Conservation (phyloP, 2,797 vertebrate species). For the Phalloptychus januarius region DNA sequence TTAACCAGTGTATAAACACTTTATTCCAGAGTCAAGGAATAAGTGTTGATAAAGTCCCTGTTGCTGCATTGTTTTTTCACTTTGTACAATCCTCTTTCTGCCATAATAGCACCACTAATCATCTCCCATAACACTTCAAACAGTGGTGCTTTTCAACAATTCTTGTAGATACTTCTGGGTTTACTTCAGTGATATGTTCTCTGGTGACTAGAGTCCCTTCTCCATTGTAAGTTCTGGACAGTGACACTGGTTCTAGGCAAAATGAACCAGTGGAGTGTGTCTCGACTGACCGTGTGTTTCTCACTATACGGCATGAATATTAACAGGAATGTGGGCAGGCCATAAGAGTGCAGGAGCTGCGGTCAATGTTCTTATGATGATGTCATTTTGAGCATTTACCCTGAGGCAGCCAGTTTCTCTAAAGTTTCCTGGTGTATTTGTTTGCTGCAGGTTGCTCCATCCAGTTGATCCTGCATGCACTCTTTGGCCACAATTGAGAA, state of each 20-base stretch:
- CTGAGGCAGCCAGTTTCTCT: not conserved
- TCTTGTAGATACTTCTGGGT: not conserved
- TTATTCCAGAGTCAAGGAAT: not conserved
- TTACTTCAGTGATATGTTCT: not conserved
- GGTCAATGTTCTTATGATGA: not conserved
- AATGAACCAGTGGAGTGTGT: not conserved
- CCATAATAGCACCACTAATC: not conserved
- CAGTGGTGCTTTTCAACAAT: not conserved
- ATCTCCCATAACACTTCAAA: not conserved
- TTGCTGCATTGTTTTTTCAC: not conserved
- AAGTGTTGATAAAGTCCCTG: not conserved
- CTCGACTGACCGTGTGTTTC: not conserved
- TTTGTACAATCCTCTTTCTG: not conserved
- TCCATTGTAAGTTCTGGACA: not conserved
- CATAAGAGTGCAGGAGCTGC: not conserved
- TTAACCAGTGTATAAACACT: not conserved
- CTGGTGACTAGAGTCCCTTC: not conserved
- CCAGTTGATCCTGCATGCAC: not conserved
- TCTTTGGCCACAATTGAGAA: not conserved
- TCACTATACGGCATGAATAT: not conserved
- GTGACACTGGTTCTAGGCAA: too few relatives aligned
- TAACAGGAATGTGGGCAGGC: not conserved
- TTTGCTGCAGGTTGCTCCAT: not conserved
- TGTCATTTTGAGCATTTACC: not conserved
- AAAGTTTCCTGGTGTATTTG: not conserved